Percentiles rank a stretch among this genome's conserved stretches.
These are phyloP conservation scores for Drosophila repleta DNA, from an alignment of 1,140 invertebrate species.

Conservation along the genomic window DNA sequence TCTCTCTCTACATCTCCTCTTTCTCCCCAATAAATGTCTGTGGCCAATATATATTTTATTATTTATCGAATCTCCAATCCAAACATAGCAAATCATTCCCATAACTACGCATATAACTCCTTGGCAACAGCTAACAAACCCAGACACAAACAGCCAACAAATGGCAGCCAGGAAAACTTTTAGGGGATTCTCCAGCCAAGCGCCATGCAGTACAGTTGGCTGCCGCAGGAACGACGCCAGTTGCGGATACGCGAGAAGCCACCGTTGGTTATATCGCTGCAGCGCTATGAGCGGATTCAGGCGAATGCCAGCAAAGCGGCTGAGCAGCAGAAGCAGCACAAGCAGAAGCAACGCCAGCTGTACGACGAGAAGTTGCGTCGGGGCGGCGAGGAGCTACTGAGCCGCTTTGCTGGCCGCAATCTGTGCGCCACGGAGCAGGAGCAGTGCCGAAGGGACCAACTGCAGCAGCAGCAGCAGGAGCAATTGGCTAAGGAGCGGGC, in stretches of 20 bases:
- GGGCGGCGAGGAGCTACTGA: constrained; percentile 65
- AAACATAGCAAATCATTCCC: background rate
- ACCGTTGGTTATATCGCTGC: constrained; percentile 55
- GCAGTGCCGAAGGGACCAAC: constrained; percentile 46
- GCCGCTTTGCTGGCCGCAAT: constrained; percentile 48
- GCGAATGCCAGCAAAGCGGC: constrained; percentile 44
- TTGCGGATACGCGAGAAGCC: constrained; percentile 52
- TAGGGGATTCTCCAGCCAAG: background rate
- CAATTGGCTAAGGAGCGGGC: constrained; percentile 28
- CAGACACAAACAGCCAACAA: background rate
- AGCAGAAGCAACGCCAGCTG: constrained; percentile 31
- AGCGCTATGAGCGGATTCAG: constrained; percentile 47
- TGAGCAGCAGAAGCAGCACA: constrained; percentile 37
- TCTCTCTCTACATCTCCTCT: too few relatives aligned
- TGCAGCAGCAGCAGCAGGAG: constrained; percentile 21
- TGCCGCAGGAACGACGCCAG: constrained; percentile 60
- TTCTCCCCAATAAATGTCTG: too few relatives aligned
- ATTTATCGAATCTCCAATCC: too few relatives aligned
- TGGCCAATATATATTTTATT: too few relatives aligned
- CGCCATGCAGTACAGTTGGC: constrained; percentile 67
- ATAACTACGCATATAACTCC: background rate
- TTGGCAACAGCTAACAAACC: constrained; percentile 25
- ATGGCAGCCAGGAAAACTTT: background rate
- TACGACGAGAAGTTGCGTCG: constrained; percentile 48
- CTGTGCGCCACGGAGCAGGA: constrained; percentile 51